Evolutionary conservation across 30 jellyfish, hydroid and myxozoan genomes (phyloP).

Genomic region (Haliclystus octoradiatus): DNA sequence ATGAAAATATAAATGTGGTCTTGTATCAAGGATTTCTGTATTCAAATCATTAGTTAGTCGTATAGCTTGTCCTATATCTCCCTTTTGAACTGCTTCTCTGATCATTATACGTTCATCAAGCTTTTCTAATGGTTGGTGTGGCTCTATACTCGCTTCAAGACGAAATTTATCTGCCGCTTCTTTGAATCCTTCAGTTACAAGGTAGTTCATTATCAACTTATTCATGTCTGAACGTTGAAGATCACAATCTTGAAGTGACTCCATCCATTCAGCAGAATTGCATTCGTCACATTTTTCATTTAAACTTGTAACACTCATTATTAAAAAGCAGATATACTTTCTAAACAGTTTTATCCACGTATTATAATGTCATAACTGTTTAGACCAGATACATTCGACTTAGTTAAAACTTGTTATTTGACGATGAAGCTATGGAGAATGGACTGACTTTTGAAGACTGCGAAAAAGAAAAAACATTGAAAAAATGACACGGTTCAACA

Average conservation of each 20-base stretch:
- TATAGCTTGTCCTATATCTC: constrained; percentile 75
- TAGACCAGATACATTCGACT: too few species aligned
- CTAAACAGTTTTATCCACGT: too few species aligned
- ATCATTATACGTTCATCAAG: constrained; percentile 69
- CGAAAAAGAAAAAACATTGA: too few species aligned
- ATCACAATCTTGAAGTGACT: constrained; percentile 30
- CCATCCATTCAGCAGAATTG: constrained; percentile 41
- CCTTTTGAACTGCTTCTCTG: constrained; percentile 83
- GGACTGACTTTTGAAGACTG: too few species aligned
- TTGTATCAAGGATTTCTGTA: constrained; percentile 80
- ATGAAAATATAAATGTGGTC: constrained; percentile 70
- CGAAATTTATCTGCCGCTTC: constrained; percentile 97
- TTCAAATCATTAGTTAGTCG: constrained; percentile 54
- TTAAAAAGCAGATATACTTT: too few species aligned
- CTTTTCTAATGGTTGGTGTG: constrained; percentile 62
- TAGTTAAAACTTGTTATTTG: too few species aligned
- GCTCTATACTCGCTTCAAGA: constrained; percentile 76
- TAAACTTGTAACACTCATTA: neutral
- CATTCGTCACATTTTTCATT: neutral
- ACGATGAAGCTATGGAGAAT: too few species aligned
- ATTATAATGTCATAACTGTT: too few species aligned
- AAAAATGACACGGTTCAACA: too few species aligned
- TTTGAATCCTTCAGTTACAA: constrained; percentile 86
- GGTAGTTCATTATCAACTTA: constrained; percentile 76
- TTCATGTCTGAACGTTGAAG: constrained; percentile 79